A percentile compares a stretch with the other conserved stretches of the same genome.
These are phyloP conservation scores for Monomorium pharaonis DNA, from an alignment of 1,140 invertebrate genomes.

Conservation along the genomic window DNA sequence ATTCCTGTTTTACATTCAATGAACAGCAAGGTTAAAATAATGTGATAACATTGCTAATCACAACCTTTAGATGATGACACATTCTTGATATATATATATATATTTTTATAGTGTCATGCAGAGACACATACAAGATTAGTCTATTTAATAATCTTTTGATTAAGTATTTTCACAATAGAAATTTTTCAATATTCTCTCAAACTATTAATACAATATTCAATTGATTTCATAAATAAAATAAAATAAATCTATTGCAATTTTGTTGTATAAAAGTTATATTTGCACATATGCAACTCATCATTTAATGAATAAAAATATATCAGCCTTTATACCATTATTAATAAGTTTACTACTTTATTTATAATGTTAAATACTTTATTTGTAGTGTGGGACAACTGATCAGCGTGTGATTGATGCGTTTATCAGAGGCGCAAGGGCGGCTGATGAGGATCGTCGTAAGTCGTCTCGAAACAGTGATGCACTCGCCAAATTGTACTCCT, in stretches of 20 bases:
- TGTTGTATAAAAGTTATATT: too few species aligned
- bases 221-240: neutral
- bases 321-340: too few species aligned
- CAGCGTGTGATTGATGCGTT: conserved; percentile 41
- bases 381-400: conserved; percentile 40
- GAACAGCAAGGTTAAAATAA: too few species aligned
- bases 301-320: too few species aligned
- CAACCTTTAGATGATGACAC: neutral
- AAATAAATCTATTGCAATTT: too few species aligned
- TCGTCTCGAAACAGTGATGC: neutral
- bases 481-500: conserved; percentile 7
- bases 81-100: neutral
- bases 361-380: neutral
- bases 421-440: conserved; percentile 50
- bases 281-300: too few species aligned
- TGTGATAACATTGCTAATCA: too few species aligned
- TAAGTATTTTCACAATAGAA: neutral
- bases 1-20: too few species aligned
- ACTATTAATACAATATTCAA: neutral
- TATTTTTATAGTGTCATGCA: neutral
- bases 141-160: neutral
- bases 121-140: neutral
- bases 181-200: conserved; percentile 8
- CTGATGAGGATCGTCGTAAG: conserved; percentile 2
- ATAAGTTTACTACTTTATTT: neutral